Conservation (phyloP, 2,113 vertebrate genomes). For the mouse (Mus musculus) region GRCm39 chr6:136468001-136468500, state of each 20-base stretch:
- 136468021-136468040: too few relatives aligned
- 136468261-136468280: background rate
- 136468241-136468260: background rate
- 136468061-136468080: background rate
- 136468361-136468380: background rate
- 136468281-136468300: background rate
- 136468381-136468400: accelerated
- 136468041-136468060: background rate
- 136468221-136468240: background rate
- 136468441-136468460: too few relatives aligned
- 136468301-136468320: background rate
- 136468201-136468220: background rate
- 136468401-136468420: background rate
- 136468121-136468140: background rate
- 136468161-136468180: background rate
- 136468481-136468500: too few relatives aligned
- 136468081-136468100: background rate
- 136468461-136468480: too few relatives aligned
- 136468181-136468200: background rate
- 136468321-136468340: background rate
- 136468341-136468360: background rate
- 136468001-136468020: background rate
- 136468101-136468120: background rate
- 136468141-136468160: too few relatives aligned
- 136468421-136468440: background rate